Percentiles rank a stretch among this genome's conserved stretches.
These are phyloP conservation scores for Tetramorium bicarinatum DNA, from an alignment of 2,888 invertebrate species.

Conservation along the genomic window DNA sequence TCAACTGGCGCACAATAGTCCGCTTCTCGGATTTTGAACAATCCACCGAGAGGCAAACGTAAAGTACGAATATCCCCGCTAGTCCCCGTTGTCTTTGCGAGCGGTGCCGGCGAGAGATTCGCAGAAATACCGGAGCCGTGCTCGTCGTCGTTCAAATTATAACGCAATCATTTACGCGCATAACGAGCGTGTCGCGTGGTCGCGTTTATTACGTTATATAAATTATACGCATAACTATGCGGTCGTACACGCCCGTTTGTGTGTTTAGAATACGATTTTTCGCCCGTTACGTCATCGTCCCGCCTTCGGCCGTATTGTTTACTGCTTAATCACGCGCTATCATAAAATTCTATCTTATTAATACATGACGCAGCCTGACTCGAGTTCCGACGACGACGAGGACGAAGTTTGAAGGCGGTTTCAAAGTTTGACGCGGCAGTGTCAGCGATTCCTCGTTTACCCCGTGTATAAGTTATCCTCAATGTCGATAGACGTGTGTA, in stretches of 20 bases:
- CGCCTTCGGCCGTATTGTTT: not conserved
- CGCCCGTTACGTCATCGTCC: not conserved
- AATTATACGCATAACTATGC: not conserved
- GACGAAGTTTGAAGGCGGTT: not conserved
- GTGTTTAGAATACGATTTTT: constrained; percentile 25
- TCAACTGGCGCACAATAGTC: constrained; percentile 29
- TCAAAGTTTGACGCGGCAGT: constrained; percentile 11
- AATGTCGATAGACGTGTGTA: not conserved
- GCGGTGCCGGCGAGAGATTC: constrained; percentile 4
- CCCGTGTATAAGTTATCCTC: constrained; percentile 29
- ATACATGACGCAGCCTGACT: not conserved
- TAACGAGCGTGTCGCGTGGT: constrained; percentile 21
- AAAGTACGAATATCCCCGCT: constrained; percentile 20
- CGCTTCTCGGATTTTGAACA: constrained; percentile 7
- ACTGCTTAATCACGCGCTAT: constrained; percentile 12
- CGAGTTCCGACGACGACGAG: not conserved
- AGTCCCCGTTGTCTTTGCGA: not conserved
- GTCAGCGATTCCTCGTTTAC: constrained; percentile 20
- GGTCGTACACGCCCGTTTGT: not conserved
- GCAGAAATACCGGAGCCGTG: constrained; percentile 8
- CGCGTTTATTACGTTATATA: not conserved
- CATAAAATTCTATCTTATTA: constrained; percentile 17
- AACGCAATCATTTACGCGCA: constrained; percentile 19
- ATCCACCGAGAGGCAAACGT: not conserved
- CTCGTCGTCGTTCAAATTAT: not conserved